Percentiles rank a stretch among this genome's conserved stretches.
phyloP scores from a whole-genome alignment of 2,888 invertebrate species.

The Campoletis raptor region DNA sequence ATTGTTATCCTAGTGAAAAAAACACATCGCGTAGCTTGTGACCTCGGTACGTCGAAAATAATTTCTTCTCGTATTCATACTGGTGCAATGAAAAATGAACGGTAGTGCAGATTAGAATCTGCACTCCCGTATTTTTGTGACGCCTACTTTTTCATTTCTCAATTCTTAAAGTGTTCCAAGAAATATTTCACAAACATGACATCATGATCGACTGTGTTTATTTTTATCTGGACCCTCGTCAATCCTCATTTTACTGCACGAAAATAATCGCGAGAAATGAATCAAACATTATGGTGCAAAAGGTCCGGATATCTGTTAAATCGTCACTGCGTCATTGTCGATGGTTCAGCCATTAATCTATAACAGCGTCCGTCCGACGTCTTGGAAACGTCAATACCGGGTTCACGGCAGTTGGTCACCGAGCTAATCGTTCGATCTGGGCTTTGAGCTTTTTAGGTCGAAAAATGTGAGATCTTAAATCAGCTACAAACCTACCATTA shows the following conservation, averaged over 20 bases:
- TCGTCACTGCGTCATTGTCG: slow-evolving; percentile 27
- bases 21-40: slow-evolving; percentile 45
- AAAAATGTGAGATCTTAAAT: not conserved
- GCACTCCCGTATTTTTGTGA: slow-evolving; percentile 52
- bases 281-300: slow-evolving; percentile 7
- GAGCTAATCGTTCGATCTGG: not conserved
- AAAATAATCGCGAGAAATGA: not conserved
- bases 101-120: too few relatives aligned
- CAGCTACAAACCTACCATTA: not conserved
- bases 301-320: slow-evolving; percentile 24
- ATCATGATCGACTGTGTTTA: slow-evolving; percentile 43
- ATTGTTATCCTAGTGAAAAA: too few relatives aligned
- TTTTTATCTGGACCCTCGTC: not conserved
- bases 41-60: slow-evolving; percentile 58
- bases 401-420: not conserved
- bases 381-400: slow-evolving; percentile 23
- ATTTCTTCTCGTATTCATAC: slow-evolving; percentile 25
- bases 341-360: slow-evolving; percentile 10
- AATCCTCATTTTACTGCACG: not conserved
- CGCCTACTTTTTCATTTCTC: not conserved
- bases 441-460: not conserved
- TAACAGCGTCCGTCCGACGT: slow-evolving; percentile 3
- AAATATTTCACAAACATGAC: slow-evolving; percentile 17
- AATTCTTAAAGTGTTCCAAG: not conserved
- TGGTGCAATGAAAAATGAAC: slow-evolving; percentile 45